Conservation (phyloP, 2,113 vertebrate genomes). For the Notothenia coriiceps region DNA sequence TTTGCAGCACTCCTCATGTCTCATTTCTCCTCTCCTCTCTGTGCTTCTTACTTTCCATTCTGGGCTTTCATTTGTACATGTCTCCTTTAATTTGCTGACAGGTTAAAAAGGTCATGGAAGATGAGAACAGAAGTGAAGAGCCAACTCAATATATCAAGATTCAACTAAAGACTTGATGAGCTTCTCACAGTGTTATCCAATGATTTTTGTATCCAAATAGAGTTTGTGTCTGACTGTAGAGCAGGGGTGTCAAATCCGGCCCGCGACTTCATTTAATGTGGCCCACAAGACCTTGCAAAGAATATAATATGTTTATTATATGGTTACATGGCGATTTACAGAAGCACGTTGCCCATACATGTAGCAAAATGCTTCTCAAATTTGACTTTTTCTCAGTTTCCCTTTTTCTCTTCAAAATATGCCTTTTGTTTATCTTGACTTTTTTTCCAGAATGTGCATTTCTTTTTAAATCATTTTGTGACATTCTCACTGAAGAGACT, state of each 20-base stretch:
- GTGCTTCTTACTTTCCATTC: constrained; percentile 28
- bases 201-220: constrained; percentile 9
- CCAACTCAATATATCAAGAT: neutral
- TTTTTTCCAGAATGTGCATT: no score
- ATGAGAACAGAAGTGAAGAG: neutral
- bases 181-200: constrained; percentile 4
- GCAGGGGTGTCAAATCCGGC: neutral
- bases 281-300: no score
- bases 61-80: neutral
- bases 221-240: neutral
- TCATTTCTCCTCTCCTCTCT: constrained; percentile 13
- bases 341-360: no score
- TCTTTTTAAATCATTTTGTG: no score
- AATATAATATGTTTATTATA: no score
- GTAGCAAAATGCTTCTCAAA: no score
- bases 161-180: neutral
- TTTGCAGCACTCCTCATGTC: constrained; percentile 67
- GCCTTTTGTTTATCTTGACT: no score
- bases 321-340: no score
- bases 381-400: no score
- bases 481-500: no score
- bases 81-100: constrained; percentile 63
- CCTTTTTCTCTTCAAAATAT: no score
- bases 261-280: no score
- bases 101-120: constrained; percentile 73